Conservation (phyloP, 2,888 invertebrate species). For the Graphium colonna region DNA sequence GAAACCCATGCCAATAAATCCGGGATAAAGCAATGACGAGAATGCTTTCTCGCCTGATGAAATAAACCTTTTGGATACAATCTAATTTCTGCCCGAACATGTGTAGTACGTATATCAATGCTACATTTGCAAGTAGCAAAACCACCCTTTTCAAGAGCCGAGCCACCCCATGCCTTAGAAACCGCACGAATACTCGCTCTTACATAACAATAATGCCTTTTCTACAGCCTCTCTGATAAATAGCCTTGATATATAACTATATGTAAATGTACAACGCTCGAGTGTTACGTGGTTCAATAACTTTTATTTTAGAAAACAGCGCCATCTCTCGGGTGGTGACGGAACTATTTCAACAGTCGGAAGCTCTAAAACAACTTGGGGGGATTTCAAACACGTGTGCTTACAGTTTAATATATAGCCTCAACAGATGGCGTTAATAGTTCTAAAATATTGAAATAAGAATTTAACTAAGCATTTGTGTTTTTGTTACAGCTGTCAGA, state of each 20-base stretch:
- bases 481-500: slow-evolving; percentile 91
- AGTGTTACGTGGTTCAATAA: slow-evolving; percentile 73
- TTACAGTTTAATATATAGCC: neutral
- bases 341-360: slow-evolving; percentile 32
- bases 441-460: slow-evolving; percentile 23
- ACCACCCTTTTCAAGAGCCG: slow-evolving; percentile 60
- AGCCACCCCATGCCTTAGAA: slow-evolving; percentile 56
- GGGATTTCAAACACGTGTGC: slow-evolving; percentile 9
- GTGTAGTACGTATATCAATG: slow-evolving; percentile 53
- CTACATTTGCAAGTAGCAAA: slow-evolving; percentile 54
- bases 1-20: slow-evolving; percentile 12
- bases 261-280: slow-evolving; percentile 32
- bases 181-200: slow-evolving; percentile 71
- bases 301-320: slow-evolving; percentile 41
- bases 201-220: slow-evolving; percentile 76
- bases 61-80: slow-evolving; percentile 60
- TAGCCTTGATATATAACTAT: slow-evolving; percentile 31
- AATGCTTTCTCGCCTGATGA: slow-evolving; percentile 35
- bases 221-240: slow-evolving; percentile 58
- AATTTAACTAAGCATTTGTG: slow-evolving; percentile 25
- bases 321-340: slow-evolving; percentile 68
- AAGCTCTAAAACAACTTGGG: slow-evolving; percentile 30
- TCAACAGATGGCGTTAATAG: slow-evolving; percentile 53
- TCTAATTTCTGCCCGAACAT: slow-evolving; percentile 54
- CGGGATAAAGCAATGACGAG: slow-evolving; percentile 30